phyloP scores from a whole-genome alignment of 2,888 invertebrate genomes.

The Tetrapedia diversipes region DNA sequence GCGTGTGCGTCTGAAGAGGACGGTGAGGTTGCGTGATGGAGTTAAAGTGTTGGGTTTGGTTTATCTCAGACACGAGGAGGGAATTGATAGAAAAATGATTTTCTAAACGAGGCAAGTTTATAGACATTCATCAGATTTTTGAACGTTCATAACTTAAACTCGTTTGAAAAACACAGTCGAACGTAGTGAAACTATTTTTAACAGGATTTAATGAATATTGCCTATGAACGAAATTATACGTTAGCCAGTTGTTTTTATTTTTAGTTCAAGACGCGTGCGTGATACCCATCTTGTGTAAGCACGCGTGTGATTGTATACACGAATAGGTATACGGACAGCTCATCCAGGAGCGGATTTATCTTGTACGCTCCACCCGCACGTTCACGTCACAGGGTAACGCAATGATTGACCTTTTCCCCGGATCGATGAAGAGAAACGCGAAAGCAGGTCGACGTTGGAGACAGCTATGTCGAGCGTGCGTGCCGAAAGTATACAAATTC shows the following conservation, averaged over 20 bases:
- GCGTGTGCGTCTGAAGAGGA: not conserved
- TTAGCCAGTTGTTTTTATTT: slow-evolving; percentile 42
- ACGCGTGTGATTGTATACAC: too few relatives aligned
- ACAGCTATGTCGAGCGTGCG: slow-evolving; percentile 15
- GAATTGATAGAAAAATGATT: too few relatives aligned
- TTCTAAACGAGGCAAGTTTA: too few relatives aligned
- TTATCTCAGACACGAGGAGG: not conserved
- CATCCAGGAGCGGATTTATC: slow-evolving; percentile 35
- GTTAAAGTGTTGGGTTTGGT: not conserved
- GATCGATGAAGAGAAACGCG: slow-evolving; percentile 35
- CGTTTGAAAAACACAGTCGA: too few relatives aligned
- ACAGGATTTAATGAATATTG: not conserved
- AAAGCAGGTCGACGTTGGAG: slow-evolving; percentile 35
- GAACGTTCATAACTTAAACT: too few relatives aligned
- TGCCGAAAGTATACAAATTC: slow-evolving; percentile 7
- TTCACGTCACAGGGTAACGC: slow-evolving; percentile 44
- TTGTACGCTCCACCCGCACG: slow-evolving; percentile 42
- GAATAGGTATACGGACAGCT: not conserved
- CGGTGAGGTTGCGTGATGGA: not conserved
- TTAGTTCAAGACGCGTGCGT: slow-evolving; percentile 3
- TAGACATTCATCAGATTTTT: too few relatives aligned
- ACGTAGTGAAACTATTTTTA: slow-evolving; percentile 8
- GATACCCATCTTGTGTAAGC: not conserved
- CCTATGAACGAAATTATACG: too few relatives aligned
- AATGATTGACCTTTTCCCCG: slow-evolving; percentile 52